Percentiles rank a stretch among this genome's conserved stretches.
phyloP scores from a whole-genome alignment of 2,113 vertebrate genomes.

The Sylvietta virens region DNA sequence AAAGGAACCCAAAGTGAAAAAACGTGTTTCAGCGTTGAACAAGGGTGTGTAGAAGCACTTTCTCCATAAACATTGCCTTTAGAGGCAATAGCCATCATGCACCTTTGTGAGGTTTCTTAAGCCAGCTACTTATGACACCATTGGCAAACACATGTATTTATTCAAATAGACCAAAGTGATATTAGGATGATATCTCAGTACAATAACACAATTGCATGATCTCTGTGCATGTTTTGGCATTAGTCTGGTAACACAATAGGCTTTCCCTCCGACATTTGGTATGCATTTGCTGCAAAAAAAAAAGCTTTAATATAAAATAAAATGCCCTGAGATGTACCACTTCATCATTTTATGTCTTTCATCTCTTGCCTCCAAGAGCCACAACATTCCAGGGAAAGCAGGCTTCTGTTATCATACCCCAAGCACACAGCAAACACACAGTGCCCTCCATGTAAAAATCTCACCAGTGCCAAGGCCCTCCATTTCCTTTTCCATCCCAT shows the following conservation, averaged over 20 bases:
- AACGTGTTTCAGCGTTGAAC: background rate
- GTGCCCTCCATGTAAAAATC: conserved; percentile 6
- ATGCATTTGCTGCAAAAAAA: background rate
- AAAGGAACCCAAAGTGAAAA: conserved; percentile 36
- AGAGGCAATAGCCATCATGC: background rate
- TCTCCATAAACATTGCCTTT: background rate
- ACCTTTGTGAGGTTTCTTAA: background rate
- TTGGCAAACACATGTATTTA: background rate
- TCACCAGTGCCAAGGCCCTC: background rate
- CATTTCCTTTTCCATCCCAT: background rate
- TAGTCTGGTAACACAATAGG: conserved; percentile 23
- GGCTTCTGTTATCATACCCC: conserved; percentile 22
- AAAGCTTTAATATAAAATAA: conserved; percentile 43
- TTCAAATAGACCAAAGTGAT: background rate
- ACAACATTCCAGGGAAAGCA: conserved; percentile 57
- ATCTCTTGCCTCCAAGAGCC: conserved; percentile 48
- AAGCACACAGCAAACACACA: background rate
- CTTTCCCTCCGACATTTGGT: conserved; percentile 27
- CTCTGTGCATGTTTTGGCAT: background rate
- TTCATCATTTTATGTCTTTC: conserved; percentile 46
- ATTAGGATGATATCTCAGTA: background rate
- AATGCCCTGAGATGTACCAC: conserved; percentile 3
- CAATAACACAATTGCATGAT: background rate
- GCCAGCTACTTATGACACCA: background rate
- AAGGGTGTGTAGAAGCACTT: background rate